Conservation (phyloP, 1,140 invertebrate species). For the Drosophila nasuta region DNA sequence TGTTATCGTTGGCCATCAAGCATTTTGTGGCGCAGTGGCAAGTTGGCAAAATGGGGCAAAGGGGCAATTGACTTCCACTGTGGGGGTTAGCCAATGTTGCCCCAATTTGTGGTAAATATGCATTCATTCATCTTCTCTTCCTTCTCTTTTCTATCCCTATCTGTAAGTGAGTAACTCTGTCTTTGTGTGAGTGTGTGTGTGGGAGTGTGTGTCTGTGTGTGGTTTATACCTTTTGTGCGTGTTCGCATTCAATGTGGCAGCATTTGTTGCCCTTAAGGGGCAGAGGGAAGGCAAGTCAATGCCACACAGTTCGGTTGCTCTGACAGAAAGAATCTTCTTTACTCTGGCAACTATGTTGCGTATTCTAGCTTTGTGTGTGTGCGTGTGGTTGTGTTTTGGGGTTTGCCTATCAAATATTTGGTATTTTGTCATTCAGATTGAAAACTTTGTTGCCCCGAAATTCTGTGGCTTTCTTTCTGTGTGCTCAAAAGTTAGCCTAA, state of each 20-base stretch:
- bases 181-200: slow-evolving; percentile 3
- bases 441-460: slow-evolving; percentile 41
- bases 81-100: slow-evolving; percentile 72
- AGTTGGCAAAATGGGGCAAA: slow-evolving; percentile 5
- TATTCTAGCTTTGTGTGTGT: background rate
- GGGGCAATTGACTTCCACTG: slow-evolving; percentile 14
- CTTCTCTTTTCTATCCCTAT: slow-evolving; percentile 15
- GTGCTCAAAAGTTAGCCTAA: slow-evolving; percentile 32
- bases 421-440: slow-evolving; percentile 41
- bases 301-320: background rate
- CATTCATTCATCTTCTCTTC: slow-evolving; percentile 56
- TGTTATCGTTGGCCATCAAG: slow-evolving; percentile 52
- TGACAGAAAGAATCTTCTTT: slow-evolving; percentile 19
- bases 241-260: slow-evolving; percentile 25
- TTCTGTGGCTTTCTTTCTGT: slow-evolving; percentile 35
- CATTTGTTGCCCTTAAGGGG: slow-evolving; percentile 28
- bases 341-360: slow-evolving; percentile 35
- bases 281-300: slow-evolving; percentile 2
- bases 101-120: slow-evolving; percentile 77
- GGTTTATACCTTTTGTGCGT: slow-evolving; percentile 72
- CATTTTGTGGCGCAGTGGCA: slow-evolving; percentile 8
- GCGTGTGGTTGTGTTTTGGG: background rate
- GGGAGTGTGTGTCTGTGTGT: slow-evolving; percentile 11
- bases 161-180: slow-evolving; percentile 1
- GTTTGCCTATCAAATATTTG: slow-evolving; percentile 50